Evolutionary conservation across 2,113 vertebrate species (phyloP).

Genomic region (Dermatemys mawii): DNA sequence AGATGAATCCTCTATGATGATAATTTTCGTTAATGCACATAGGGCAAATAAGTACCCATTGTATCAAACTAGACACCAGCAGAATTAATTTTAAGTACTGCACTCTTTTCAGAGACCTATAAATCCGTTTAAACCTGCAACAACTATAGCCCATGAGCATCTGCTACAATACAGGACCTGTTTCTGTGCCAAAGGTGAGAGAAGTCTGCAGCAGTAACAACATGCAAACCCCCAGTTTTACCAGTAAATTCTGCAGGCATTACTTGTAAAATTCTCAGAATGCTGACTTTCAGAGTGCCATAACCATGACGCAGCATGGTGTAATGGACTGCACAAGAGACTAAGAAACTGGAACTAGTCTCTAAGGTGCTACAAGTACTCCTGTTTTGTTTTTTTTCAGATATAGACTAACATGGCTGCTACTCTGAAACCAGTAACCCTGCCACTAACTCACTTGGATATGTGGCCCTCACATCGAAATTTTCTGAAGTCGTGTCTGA

Average conservation of each 20-base stretch:
- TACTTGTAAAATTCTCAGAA: fast-evolving
- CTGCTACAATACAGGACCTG: neutral
- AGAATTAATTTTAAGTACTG: neutral
- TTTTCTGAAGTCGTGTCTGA: neutral
- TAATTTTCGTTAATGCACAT: neutral
- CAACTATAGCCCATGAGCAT: neutral
- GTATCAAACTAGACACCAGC: neutral
- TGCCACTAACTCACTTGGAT: neutral
- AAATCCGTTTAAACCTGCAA: neutral
- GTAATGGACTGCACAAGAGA: neutral
- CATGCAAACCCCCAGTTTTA: neutral
- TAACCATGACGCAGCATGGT: neutral
- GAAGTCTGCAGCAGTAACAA: neutral
- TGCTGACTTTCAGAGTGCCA: neutral
- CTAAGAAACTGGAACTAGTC: neutral
- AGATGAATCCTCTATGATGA: neutral
- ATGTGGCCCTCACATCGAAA: fast-evolving
- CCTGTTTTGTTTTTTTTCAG: too few relatives aligned
- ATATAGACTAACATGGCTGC: too few relatives aligned
- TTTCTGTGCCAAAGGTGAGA: neutral
- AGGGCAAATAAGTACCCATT: neutral
- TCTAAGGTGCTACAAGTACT: too few relatives aligned
- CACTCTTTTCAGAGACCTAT: neutral
- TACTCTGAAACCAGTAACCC: fast-evolving
- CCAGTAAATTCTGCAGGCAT: neutral